Base-by-base conservation (phyloP, 30 jellyfish, hydroid and myxozoan genomes). In the Haliclystus octoradiatus region DNA sequence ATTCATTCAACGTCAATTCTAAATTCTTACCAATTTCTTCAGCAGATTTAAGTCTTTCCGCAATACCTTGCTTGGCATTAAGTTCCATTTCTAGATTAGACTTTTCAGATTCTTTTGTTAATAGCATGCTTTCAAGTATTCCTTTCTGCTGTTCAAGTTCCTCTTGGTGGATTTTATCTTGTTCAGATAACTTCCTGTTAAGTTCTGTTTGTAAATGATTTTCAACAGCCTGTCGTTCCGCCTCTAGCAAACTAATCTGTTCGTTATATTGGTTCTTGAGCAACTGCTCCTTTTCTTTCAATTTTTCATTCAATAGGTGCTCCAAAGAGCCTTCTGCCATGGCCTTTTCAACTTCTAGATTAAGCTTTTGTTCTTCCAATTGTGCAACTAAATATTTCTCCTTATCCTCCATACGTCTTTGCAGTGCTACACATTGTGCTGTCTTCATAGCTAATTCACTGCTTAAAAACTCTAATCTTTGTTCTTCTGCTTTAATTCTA, bases 21-120 rank as follows among this genome's bases (percentile, higher is more conserved):
- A 89, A 63, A 7, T 89, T 90, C 52, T 70, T 76, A 66, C 80
- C 95, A 35, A 78, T 76, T 72, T 89, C 98, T 66, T 89, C 93
- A 47, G 80, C 85, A 76, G 76, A 76, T 72, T 81, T 76, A 1
- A 81, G 63, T 40, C 72, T 89, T 65, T 77, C 81, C 25, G 80
- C 31, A 49, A 89, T 68, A 63, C 76, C 84, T 32, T 81, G 93
- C 64, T 89, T 81, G 29, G 65, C 81, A 30, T 57, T 49, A 49
- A 77, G 61, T 62, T 81, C 94, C 26, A 31, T 32, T 52, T 74
- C 78, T 30, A 85, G 71, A 49, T 61, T 76, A 26, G 67, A 65
- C 46, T 65, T 81, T 52, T 89, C 95, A 57, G 31, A 34, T 63
- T 81, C 87, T 85, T 81, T 89, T 24, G 79, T 82, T 34, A 25